phyloP scores from a whole-genome alignment of 2,113 vertebrate species.

The Scalopus aquaticus region DNA sequence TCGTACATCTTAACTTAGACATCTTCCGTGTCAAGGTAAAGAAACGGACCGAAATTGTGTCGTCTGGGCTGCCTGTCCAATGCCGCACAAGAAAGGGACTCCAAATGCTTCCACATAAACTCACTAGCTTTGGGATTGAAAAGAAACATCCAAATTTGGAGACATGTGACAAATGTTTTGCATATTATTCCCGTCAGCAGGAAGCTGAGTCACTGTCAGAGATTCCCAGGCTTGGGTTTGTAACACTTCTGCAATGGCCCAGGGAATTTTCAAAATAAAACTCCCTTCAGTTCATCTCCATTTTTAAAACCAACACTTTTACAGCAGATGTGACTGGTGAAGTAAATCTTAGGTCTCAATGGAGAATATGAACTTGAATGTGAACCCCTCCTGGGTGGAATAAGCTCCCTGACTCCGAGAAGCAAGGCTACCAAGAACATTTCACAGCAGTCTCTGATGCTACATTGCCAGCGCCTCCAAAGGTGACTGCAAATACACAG shows the following conservation, averaged over 20 bases:
- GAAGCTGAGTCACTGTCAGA: conserved; percentile 51
- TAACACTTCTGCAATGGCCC: conserved; percentile 45
- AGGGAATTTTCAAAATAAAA: conserved; percentile 57
- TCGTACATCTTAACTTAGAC: conserved; percentile 63
- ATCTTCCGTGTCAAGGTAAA: conserved; percentile 49
- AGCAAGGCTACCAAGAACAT: neutral
- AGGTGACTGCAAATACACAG: neutral
- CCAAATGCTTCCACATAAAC: conserved; percentile 47
- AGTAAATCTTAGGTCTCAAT: conserved; percentile 40
- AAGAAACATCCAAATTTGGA: conserved; percentile 28
- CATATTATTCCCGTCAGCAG: conserved; percentile 55
- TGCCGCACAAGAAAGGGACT: conserved; percentile 39
- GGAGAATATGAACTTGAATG: conserved; percentile 31
- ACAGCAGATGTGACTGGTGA: conserved; percentile 21
- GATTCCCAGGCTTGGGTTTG: conserved; percentile 37
- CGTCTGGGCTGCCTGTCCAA: conserved; percentile 4
- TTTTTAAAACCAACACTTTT: conserved; percentile 43
- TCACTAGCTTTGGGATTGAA: conserved; percentile 17
- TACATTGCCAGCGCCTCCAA: neutral
- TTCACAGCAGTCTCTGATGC: neutral
- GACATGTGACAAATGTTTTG: conserved; percentile 34
- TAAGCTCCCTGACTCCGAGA: neutral
- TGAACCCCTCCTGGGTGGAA: conserved; percentile 15
- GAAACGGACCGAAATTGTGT: conserved; percentile 46
- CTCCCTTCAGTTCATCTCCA: conserved; percentile 34